Evolutionary conservation across 2,113 vertebrate species (phyloP), one percentile per base, ranked within the genome.

Genomic region (Saguinus midas): DNA sequence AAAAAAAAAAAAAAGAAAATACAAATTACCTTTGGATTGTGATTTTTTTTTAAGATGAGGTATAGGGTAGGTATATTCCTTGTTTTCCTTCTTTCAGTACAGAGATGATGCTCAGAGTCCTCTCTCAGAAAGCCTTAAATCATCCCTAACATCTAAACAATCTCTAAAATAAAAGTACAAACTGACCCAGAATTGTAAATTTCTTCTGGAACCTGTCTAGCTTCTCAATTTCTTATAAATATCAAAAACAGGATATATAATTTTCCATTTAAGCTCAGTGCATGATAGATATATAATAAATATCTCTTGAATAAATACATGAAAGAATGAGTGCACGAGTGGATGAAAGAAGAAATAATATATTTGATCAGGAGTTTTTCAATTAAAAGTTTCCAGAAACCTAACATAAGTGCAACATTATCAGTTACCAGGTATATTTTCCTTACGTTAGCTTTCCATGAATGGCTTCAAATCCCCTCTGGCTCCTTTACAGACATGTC

Each of bases 201-300:
- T 84, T 92, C n/a, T 8, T 64, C n/a, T 92, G 37, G 80, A 94
- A 72, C 79, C 16, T 64, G 23, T 32, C 64, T 32, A 72, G 10
- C 5, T 84, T 75, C 89, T 94, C 18, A 45, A 25, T 52, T 95
- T 96, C n/a, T 86, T 91, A 84, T 76, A 85, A 81, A 61, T 85
- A 52, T 83, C 3, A 5, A 92, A 25, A 68, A 87, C 52, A 95
- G 40, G 37, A 66, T 92, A 32, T 81, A n/a, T 21, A 75, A 64
- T 76, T 90, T 94, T 83, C 75, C 17, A 52, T 57, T 43, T 64
- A 90, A 95, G 75, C 70, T 11, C 52, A 80, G 32, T 12, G 48
- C 20, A 25, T 27, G 35, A 16, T 81, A 50, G 45, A 64, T 3
- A 40, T 79, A 86, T 94, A 90, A 64, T 61, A 43, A 95, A 66